Evolutionary conservation across 2,113 vertebrate species (phyloP), one percentile per base, ranked within the genome.

Genomic region (Clarias gariepinus): DNA sequence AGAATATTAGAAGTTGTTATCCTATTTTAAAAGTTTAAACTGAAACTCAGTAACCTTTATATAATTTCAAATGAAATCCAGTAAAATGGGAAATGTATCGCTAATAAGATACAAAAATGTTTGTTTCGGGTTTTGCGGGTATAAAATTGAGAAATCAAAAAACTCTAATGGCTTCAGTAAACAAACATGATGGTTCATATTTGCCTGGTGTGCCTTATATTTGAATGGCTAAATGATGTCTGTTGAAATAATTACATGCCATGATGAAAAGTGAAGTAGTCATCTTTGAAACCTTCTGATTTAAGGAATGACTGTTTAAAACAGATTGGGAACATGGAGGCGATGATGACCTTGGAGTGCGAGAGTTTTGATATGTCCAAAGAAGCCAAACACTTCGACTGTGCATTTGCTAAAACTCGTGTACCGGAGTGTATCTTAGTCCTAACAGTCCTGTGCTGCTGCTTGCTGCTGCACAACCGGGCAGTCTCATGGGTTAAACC

Each of bases 401-500:
- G 68, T 21, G 8, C 57, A 4, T 81, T 36, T 78, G 25, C 23
- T 58, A 53, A 52, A 57, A 36, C 36, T 23, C 69, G 19, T 36
- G 33, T 30, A 53, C 66, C 41, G 57, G 60, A 84, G 28, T 21
- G 15, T 60, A 58, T 33, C 55, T 64, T 33, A 58, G 58, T 73
- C 77, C 71, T 36, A n/a, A 64, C 33, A 58, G 58, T 73, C 57
- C 71, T 36, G 36, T 63, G 63, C 23, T 83, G 28, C 58, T 86
- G 84, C 74, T 69, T 83, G 28, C 58, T 86, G 84, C 74, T 78
- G 82, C 77, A 84, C 66, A 78, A 81, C n/a, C 60, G 19, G 61
- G 58, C 69, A 47, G 74, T 88, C 89, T 68, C 86, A 30, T 60
- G 86, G 86, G 89, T 33, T n/a, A 63, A 86, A 5, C 64, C 81